Conservation (phyloP, 2,888 invertebrate species). For the Acronicta alni region DNA sequence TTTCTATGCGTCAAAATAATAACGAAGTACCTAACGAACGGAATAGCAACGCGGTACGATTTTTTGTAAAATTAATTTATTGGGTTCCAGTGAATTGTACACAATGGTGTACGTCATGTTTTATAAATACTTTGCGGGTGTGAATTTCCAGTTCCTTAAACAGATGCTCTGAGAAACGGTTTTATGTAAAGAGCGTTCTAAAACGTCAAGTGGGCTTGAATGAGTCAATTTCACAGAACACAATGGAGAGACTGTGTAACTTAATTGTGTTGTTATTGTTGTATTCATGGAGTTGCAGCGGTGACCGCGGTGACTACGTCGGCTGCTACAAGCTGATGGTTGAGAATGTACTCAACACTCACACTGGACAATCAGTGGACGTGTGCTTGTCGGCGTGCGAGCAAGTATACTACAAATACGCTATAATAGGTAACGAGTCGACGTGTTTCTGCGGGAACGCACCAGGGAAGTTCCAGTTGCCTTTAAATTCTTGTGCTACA, state of each 20-base stretch:
- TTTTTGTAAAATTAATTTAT: constrained; percentile 28
- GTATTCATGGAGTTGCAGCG: constrained; percentile 53
- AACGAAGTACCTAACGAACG: constrained; percentile 38
- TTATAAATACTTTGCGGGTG: constrained; percentile 26
- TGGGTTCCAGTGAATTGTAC: constrained; percentile 15
- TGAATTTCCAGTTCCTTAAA: constrained; percentile 32
- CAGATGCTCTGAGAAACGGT: constrained; percentile 32
- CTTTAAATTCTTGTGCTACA: constrained; percentile 84
- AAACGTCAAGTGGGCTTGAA: constrained; percentile 59
- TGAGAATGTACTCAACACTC: constrained; percentile 78
- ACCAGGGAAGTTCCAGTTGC: constrained; percentile 80
- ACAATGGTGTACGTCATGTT: constrained; percentile 40
- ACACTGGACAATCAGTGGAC: constrained; percentile 85
- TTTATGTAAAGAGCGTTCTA: constrained; percentile 49
- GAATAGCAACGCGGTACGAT: constrained; percentile 38
- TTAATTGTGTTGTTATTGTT: constrained; percentile 59
- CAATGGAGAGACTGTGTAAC: constrained; percentile 73
- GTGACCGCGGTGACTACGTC: constrained; percentile 82
- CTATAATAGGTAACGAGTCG: constrained; percentile 81
- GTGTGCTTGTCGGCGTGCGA: constrained; percentile 84
- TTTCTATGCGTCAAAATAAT: constrained; percentile 51
- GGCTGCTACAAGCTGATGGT: constrained; percentile 78
- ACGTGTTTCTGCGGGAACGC: constrained; percentile 84
- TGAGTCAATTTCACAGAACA: constrained; percentile 71
- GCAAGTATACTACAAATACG: constrained; percentile 83